These are phyloP conservation scores for Crotalus viridis DNA, from an alignment of 2,113 vertebrate species.

Conservation along the genomic window DNA sequence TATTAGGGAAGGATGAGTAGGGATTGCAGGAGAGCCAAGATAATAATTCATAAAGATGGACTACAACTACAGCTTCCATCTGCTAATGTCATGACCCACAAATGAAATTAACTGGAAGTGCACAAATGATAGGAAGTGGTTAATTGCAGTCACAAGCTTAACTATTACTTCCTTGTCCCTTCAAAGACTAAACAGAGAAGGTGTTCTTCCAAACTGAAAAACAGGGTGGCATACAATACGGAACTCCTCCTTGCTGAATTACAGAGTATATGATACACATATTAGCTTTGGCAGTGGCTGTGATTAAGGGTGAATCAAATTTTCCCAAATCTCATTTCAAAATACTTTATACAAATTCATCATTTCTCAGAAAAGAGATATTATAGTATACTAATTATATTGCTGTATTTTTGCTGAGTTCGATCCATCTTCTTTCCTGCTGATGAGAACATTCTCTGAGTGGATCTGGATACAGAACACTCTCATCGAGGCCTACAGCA, in stretches of 20 bases:
- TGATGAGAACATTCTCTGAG: background rate
- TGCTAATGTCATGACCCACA: conserved; percentile 40
- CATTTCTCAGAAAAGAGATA: conserved; percentile 1
- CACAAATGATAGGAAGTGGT: conserved; percentile 37
- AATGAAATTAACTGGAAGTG: conserved; percentile 48
- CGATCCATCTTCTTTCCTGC: background rate
- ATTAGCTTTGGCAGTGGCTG: conserved; percentile 11
- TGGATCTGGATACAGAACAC: background rate
- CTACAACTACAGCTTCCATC: conserved; percentile 42
- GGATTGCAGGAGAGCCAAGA: background rate
- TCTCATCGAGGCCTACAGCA: background rate
- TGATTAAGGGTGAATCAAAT: conserved; percentile 19
- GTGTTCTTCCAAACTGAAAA: conserved; percentile 28
- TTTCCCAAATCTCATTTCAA: conserved; percentile 7
- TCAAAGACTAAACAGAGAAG: conserved; percentile 23
- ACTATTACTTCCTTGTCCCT: conserved; percentile 31
- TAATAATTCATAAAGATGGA: conserved; percentile 21
- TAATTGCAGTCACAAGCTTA: conserved; percentile 40
- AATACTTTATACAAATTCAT: conserved; percentile 1
- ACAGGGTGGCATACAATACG: conserved; percentile 26
- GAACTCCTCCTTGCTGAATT: conserved; percentile 32
- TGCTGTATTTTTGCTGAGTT: background rate
- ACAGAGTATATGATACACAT: conserved; percentile 2
- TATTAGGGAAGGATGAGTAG: background rate
- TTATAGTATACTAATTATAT: background rate